phyloP scores from a whole-genome alignment of 2,113 vertebrate genomes.

The Cyanoliseus patagonus region DNA sequence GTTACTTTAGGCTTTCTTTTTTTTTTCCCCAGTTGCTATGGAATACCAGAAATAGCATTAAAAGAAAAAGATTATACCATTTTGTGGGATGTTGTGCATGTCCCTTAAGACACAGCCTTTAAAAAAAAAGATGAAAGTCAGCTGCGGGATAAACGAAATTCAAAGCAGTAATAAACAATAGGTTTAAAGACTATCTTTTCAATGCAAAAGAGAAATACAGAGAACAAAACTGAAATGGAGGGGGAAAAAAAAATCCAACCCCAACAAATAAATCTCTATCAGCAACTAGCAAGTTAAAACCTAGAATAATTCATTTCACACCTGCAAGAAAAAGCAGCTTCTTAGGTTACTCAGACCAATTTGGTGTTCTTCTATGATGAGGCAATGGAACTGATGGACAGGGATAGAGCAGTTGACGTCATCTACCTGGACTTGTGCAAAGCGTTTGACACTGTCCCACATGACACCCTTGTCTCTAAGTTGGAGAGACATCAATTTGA shows the following conservation, averaged over 20 bases:
- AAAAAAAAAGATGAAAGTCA: constrained; percentile 49
- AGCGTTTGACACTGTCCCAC: too few species aligned
- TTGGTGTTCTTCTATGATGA: too few species aligned
- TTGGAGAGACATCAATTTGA: too few species aligned
- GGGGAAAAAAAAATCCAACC: background rate
- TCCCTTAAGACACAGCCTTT: constrained; percentile 9
- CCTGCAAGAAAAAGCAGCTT: constrained; percentile 18
- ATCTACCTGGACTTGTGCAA: too few species aligned
- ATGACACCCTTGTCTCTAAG: too few species aligned
- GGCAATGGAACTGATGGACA: too few species aligned
- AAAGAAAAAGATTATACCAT: constrained; percentile 20
- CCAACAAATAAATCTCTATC: constrained; percentile 16
- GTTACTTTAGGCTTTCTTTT: background rate
- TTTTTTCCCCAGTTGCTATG: background rate
- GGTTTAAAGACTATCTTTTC: constrained; percentile 9
- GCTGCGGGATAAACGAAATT: constrained; percentile 27
- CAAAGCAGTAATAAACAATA: constrained; percentile 46
- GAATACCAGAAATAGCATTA: constrained; percentile 37
- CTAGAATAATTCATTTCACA: constrained; percentile 43
- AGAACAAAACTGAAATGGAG: background rate
- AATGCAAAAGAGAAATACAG: background rate
- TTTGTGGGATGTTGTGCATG: constrained; percentile 11
- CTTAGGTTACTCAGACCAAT: background rate
- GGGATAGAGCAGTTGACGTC: too few species aligned
- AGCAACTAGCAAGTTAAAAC: constrained; percentile 2